phyloP scores from a whole-genome alignment of 2,797 vertebrate genomes.

The Notolabrus celidotus region DNA sequence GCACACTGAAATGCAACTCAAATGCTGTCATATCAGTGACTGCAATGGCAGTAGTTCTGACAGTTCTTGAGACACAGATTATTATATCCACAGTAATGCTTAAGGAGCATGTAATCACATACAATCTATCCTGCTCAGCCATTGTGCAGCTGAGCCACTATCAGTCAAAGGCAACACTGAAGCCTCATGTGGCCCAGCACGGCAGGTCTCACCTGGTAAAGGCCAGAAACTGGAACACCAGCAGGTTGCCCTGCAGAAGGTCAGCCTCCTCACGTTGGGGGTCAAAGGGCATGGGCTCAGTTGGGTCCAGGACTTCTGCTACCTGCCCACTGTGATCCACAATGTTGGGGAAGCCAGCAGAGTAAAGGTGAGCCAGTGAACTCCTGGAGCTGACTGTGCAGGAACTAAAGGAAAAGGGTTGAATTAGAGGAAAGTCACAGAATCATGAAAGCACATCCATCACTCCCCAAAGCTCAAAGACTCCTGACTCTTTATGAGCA shows the following conservation, averaged over 20 bases:
- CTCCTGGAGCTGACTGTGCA: slow-evolving; percentile 85
- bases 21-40: slow-evolving; percentile 30
- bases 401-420: slow-evolving; percentile 74
- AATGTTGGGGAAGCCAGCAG: slow-evolving; percentile 88
- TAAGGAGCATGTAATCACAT: not conserved
- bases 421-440: slow-evolving; percentile 18
- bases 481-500: slow-evolving; percentile 32
- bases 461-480: slow-evolving; percentile 19
- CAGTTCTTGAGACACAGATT: slow-evolving; percentile 10
- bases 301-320: slow-evolving; percentile 85
- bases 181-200: not conserved
- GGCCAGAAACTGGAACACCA: slow-evolving; percentile 93
- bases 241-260: slow-evolving; percentile 88
- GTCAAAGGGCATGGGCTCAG: slow-evolving; percentile 81
- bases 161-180: not conserved
- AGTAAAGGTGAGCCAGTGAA: slow-evolving; percentile 85
- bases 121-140: not conserved
- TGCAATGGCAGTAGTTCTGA: slow-evolving; percentile 11
- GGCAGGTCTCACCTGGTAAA: slow-evolving; percentile 88
- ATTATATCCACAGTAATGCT: slow-evolving; percentile 3
- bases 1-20: slow-evolving; percentile 13
- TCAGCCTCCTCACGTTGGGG: slow-evolving; percentile 89
- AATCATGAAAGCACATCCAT: slow-evolving; percentile 6
- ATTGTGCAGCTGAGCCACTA: not conserved
- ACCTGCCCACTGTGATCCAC: slow-evolving; percentile 84